These are phyloP conservation scores for Brachyhypopomus gauderio DNA, from an alignment of 2,113 vertebrate species.

Conservation along the genomic window DNA sequence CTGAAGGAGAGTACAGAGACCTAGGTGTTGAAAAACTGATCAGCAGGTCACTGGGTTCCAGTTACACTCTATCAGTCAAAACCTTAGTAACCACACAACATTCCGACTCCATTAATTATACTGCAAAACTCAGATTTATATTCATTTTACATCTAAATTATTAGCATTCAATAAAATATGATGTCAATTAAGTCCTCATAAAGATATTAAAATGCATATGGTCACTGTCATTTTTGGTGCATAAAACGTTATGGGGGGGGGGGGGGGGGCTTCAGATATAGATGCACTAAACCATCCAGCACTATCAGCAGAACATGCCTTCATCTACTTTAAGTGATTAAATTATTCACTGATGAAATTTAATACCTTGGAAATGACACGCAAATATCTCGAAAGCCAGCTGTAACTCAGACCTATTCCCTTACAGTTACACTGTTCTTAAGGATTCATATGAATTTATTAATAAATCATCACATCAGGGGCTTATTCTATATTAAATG, in stretches of 20 bases:
- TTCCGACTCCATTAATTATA: not conserved
- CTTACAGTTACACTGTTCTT: conserved; percentile 8
- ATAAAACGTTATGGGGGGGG: not conserved
- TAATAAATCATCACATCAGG: not conserved
- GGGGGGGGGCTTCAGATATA: not conserved
- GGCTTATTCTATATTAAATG: not conserved
- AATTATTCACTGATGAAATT: conserved; percentile 53
- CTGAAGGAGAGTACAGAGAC: conserved; percentile 20
- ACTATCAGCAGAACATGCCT: not conserved
- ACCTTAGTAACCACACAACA: not conserved
- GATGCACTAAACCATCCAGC: not conserved
- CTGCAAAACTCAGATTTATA: too few species aligned
- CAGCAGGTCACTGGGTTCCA: conserved; percentile 49
- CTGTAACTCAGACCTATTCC: conserved; percentile 16
- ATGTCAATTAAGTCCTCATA: not conserved
- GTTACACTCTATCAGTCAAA: conserved; percentile 40
- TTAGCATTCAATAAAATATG: too few species aligned
- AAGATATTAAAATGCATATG: not conserved
- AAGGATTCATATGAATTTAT: not conserved
- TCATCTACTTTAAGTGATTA: conserved; percentile 12
- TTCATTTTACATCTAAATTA: too few species aligned
- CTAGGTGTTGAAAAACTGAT: conserved; percentile 49
- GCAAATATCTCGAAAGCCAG: conserved; percentile 27
- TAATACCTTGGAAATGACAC: conserved; percentile 14
- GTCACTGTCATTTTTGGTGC: not conserved